Conservation (phyloP, 2,888 invertebrate genomes). For the Eupithecia centaureata region DNA sequence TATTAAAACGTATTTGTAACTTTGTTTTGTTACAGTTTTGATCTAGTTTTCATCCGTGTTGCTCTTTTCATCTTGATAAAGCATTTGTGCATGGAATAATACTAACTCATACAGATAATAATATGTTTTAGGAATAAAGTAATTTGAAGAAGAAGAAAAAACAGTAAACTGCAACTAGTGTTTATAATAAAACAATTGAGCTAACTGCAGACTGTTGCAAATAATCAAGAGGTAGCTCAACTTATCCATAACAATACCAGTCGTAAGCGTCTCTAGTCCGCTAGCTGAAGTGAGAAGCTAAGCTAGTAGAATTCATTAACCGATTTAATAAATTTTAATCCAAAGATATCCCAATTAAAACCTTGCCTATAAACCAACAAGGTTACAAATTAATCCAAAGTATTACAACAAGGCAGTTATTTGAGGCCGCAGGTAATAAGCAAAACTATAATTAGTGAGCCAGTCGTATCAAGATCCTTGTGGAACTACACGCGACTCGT, state of each 20-base stretch:
- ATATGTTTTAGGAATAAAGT: too few relatives aligned
- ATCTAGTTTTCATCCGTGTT: not conserved
- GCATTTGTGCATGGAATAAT: not conserved
- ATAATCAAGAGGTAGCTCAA: too few relatives aligned
- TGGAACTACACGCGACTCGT: slow-evolving; percentile 70
- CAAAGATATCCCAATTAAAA: slow-evolving; percentile 8
- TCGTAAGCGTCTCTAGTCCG: too few relatives aligned
- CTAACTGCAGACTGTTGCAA: too few relatives aligned
- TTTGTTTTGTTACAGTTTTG: slow-evolving; percentile 2
- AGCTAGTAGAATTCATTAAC: not conserved
- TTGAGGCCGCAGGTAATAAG: slow-evolving; percentile 61
- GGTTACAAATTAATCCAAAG: slow-evolving; percentile 44
- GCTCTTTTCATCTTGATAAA: not conserved
- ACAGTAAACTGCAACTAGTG: too few relatives aligned
- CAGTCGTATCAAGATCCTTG: slow-evolving; percentile 71
- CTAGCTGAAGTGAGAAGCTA: not conserved
- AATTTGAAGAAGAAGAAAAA: too few relatives aligned
- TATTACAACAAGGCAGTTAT: slow-evolving; percentile 46
- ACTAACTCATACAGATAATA: not conserved
- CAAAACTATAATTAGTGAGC: slow-evolving; percentile 75
- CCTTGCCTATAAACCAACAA: slow-evolving; percentile 28
- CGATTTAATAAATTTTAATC: not conserved
- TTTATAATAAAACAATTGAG: too few relatives aligned
- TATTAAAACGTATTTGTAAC: slow-evolving; percentile 15
- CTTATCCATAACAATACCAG: too few relatives aligned